Evolutionary conservation across 2,113 vertebrate genomes (phyloP), one percentile per base, ranked within the genome.

Genomic region (Dolichotis patagonum): DNA sequence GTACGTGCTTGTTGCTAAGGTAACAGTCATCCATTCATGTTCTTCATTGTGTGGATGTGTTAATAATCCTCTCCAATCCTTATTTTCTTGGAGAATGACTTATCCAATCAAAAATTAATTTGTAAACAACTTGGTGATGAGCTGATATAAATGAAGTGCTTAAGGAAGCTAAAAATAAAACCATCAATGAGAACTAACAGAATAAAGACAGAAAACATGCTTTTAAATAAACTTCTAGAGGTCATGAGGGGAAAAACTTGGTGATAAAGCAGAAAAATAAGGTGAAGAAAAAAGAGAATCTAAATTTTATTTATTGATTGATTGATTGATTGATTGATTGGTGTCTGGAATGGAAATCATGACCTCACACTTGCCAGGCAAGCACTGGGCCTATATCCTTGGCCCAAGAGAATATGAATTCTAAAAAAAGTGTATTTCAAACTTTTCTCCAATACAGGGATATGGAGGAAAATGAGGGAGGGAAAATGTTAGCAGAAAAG

Each of bases 11-110:
- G 93, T 96, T 98, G 82, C 93, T 96, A 97, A 90, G 96, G 94
- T 97, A 98, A 98, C 94, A 97, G 88, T 91, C 67, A 95, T 97
- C 89, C 78, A 41, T 98, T 95, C 86, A 56, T 96, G 91, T 96
- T 97, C 69, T 96, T 97, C 97, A 93, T 96, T 22, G n/a, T 52
- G 56, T 35, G 24, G 41, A 56, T n/a, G 38, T 16, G 58, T 88
- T 84, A 84, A 43, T 22, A 88, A 91, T 41, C 41, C 3, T 11
- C 86, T 71, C 28, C 88, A 90, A 24, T 94, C 90, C 9, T 88
- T 81, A n/a, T 52, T 60, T 7, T 67, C 41, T 71, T 73, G 19
- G 43, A 86, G 32, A 85, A 32, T 85, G 81, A 93, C 30, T 1
- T 71, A 78, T 56, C 3, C n/a, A n/a, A 26, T 90, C 35, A 41